phyloP scores from a whole-genome alignment of 2,797 vertebrate species.

The Sebastes goodei region DNA sequence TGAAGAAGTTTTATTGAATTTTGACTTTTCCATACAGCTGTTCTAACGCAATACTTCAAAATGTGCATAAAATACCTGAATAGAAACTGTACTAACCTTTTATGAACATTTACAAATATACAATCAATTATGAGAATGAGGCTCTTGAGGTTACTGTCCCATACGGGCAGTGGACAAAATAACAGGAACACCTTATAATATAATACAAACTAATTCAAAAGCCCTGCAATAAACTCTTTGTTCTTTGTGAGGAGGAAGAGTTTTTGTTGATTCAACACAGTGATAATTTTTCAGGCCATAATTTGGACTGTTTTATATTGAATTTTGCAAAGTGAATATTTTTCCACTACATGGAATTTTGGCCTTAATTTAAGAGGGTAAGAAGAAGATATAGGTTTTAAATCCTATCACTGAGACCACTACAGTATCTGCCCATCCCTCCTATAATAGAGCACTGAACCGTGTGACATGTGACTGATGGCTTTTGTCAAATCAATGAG shows the following conservation, averaged over 20 bases:
- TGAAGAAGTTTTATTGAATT: rapidly evolving
- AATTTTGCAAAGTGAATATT: neutral
- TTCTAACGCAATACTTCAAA: too few species aligned
- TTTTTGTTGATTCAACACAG: neutral
- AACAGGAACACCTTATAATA: neutral
- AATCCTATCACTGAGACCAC: neutral
- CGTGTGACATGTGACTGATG: conserved; percentile 66
- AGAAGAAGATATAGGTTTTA: neutral
- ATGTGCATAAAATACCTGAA: rapidly evolving
- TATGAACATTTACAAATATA: neutral
- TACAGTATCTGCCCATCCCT: conserved; percentile 6
- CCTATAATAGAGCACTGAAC: conserved; percentile 34
- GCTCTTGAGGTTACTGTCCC: neutral
- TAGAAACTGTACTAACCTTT: neutral
- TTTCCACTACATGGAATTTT: neutral
- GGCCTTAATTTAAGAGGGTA: neutral
- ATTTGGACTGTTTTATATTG: neutral
- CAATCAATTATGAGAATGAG: neutral
- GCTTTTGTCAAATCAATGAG: conserved; percentile 76
- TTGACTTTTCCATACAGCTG: rapidly evolving
- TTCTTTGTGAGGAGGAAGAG: neutral
- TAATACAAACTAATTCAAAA: neutral
- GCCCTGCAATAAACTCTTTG: neutral
- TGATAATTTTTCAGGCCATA: neutral
- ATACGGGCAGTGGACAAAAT: too few species aligned